A percentile compares a stretch with the other conserved stretches of the same genome.
These are phyloP conservation scores for Leucophenga varia DNA, from an alignment of 1,140 invertebrate genomes.

Conservation along the genomic window DNA sequence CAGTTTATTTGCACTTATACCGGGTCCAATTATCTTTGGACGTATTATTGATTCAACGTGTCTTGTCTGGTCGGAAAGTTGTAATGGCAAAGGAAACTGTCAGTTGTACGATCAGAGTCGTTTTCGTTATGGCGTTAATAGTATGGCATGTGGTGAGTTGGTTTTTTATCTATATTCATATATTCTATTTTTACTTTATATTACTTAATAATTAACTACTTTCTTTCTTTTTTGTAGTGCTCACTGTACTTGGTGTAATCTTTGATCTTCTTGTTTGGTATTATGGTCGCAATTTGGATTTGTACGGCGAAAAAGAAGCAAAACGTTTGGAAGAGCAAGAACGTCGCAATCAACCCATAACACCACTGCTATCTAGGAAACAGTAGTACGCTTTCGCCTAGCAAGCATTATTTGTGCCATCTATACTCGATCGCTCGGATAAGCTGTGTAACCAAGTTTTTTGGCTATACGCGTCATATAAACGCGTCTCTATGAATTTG, in stretches of 20 bases:
- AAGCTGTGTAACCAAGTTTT: too few species aligned
- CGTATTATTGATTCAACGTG: slow-evolving; percentile 67
- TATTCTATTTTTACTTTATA: not conserved
- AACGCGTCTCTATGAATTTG: too few species aligned
- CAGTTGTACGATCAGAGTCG: slow-evolving; percentile 65
- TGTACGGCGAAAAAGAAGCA: slow-evolving; percentile 62
- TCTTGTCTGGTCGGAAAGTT: slow-evolving; percentile 66
- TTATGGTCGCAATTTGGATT: slow-evolving; percentile 60
- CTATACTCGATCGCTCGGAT: too few species aligned
- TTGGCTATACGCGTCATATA: too few species aligned
- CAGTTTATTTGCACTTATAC: slow-evolving; percentile 68
- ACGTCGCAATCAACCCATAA: slow-evolving; percentile 36
- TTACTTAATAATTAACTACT: slow-evolving; percentile 1
- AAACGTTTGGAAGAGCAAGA: slow-evolving; percentile 32
- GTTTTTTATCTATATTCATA: not conserved
- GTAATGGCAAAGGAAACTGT: slow-evolving; percentile 65
- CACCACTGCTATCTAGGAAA: slow-evolving; percentile 38
- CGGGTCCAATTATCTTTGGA: slow-evolving; percentile 68
- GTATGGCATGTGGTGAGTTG: slow-evolving; percentile 60
- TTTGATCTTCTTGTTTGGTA: slow-evolving; percentile 64
- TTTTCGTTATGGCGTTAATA: slow-evolving; percentile 63
- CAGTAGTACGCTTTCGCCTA: too few species aligned
- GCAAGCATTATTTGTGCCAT: too few species aligned
- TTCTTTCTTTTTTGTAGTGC: slow-evolving; percentile 51
- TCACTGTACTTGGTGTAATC: slow-evolving; percentile 61